These are phyloP conservation scores for Ambastaia sidthimunki DNA, from an alignment of 2,797 vertebrate species.

Conservation along the genomic window DNA sequence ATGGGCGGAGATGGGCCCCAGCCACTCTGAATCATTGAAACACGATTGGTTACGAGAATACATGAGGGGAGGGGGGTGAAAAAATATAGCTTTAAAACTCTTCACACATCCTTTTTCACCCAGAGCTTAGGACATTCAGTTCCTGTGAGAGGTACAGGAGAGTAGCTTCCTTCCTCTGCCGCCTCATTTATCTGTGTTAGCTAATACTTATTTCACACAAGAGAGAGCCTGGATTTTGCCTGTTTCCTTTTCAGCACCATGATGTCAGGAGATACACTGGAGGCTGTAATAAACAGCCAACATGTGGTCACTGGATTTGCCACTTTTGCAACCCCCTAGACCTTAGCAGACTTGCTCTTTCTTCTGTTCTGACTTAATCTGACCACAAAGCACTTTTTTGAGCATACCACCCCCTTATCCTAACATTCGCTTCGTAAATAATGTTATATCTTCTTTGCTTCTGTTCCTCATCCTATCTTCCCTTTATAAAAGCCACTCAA, in stretches of 20 bases:
- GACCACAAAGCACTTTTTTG: not conserved
- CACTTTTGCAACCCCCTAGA: conserved; percentile 34
- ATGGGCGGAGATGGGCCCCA: conserved; percentile 71
- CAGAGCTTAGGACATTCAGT: conserved; percentile 10
- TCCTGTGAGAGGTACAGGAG: conserved; percentile 9
- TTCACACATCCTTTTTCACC: not conserved
- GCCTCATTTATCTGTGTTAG: conserved; percentile 23
- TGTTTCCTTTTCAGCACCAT: conserved; percentile 22
- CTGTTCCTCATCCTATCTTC: not conserved
- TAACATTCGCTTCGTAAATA: not conserved
- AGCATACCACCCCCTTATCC: not conserved
- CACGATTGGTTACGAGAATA: conserved; percentile 22
- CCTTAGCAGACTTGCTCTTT: conserved; percentile 44
- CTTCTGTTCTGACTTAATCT: conserved; percentile 50
- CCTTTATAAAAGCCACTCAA: conserved; percentile 23
- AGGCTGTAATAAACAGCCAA: conserved; percentile 74
- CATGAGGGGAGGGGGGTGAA: not conserved
- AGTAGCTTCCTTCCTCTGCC: conserved; percentile 43
- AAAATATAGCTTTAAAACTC: not conserved
- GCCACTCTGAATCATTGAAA: conserved; percentile 34
- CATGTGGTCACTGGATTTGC: conserved; percentile 72
- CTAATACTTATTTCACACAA: conserved; percentile 33
- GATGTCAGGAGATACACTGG: conserved; percentile 56
- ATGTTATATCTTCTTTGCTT: not conserved
- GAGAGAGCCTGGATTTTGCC: conserved; percentile 22